Percentiles rank a stretch among this genome's conserved stretches.
Conservation (phyloP, 1,140 invertebrate genomes). For the Pseudachorutes palmiensis region DNA sequence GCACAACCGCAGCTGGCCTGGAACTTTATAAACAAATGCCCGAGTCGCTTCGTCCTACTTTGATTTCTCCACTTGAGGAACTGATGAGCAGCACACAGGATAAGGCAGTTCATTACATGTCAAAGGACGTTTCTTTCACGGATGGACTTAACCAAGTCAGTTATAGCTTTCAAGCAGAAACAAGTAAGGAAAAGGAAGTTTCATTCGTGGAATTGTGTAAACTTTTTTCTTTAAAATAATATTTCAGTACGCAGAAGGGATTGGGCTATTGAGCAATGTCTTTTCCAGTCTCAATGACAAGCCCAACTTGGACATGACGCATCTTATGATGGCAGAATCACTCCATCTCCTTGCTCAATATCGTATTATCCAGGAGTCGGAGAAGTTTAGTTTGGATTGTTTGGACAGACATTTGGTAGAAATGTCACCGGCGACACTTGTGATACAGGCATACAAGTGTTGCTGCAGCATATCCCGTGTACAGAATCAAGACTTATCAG, state of each 20-base stretch:
- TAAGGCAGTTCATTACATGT: background rate
- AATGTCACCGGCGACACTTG: background rate
- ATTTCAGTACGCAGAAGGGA: background rate
- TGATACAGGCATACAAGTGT: background rate
- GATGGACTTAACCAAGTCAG: background rate
- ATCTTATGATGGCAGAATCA: background rate
- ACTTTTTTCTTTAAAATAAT: background rate
- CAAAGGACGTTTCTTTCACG: background rate
- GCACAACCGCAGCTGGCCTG: background rate
- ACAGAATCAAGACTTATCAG: background rate
- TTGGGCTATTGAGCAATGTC: background rate
- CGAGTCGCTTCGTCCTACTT: background rate
- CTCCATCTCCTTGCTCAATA: background rate
- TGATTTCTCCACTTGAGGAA: background rate
- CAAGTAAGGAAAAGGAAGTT: too few relatives aligned
- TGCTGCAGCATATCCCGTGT: background rate
- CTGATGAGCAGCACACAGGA: background rate
- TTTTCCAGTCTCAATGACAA: background rate
- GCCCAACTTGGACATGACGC: background rate
- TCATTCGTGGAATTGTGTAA: too few relatives aligned
- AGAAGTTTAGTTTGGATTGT: background rate
- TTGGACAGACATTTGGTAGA: background rate
- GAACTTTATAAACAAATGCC: slow-evolving; percentile 1
- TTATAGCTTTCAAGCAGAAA: background rate
- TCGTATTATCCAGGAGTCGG: background rate